Conservation (phyloP, 2,113 vertebrate species). For the Poeciliopsis prolifica region DNA sequence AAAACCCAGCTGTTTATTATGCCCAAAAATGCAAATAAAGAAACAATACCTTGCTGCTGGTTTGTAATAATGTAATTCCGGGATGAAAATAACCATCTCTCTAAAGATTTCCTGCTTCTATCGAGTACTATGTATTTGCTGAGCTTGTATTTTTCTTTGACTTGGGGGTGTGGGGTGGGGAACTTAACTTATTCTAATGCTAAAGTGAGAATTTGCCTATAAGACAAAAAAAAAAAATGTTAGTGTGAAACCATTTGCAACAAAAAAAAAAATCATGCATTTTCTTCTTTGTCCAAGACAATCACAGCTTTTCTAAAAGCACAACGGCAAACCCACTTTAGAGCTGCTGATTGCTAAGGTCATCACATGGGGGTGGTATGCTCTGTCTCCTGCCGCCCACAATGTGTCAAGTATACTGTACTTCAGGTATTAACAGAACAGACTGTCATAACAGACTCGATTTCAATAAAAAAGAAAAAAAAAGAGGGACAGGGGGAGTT, state of each 20-base stretch:
- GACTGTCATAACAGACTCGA: constrained; percentile 43
- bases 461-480: constrained; percentile 55
- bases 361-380: constrained; percentile 8
- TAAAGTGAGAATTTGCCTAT: not conserved
- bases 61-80: no score
- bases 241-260: not conserved
- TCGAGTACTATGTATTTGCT: not conserved
- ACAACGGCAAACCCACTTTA: not conserved
- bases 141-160: not conserved
- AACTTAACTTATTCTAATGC: not conserved
- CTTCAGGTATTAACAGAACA: constrained; percentile 37
- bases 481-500: constrained; percentile 42
- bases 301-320: not conserved
- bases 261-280: not conserved
- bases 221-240: not conserved
- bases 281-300: not conserved
- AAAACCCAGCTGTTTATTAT: no score
- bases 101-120: not conserved
- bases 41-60: no score
- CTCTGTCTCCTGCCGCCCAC: constrained; percentile 33
- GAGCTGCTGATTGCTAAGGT: constrained; percentile 16
- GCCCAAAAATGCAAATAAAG: no score
- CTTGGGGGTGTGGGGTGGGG: no score
- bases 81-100: not conserved
- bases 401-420: constrained; percentile 25